These are phyloP conservation scores for Chymomyza costata DNA, from an alignment of 1,140 invertebrate genomes.

Conservation along the genomic window DNA sequence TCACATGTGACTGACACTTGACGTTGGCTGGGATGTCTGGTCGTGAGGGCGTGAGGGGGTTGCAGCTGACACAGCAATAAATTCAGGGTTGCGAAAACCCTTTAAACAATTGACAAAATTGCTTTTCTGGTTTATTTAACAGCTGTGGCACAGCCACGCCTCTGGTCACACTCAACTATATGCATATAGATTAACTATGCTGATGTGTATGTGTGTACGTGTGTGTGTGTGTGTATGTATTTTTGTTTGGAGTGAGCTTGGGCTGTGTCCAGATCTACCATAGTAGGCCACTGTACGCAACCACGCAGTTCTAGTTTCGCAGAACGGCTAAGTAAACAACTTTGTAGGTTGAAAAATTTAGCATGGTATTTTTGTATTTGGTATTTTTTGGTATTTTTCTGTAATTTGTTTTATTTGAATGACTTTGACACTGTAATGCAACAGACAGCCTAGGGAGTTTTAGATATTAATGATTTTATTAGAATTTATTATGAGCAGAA, in stretches of 20 bases:
- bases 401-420: slow-evolving; percentile 26
- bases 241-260: slow-evolving; percentile 6
- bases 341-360: slow-evolving; percentile 20
- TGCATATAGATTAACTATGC: slow-evolving; percentile 15
- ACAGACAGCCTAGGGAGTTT: too few species aligned
- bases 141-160: slow-evolving; percentile 3
- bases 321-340: slow-evolving; percentile 25
- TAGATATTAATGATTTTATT: too few species aligned
- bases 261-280: slow-evolving; percentile 74
- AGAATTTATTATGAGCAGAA: too few species aligned
- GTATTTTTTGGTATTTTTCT: slow-evolving; percentile 18
- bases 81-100: slow-evolving; percentile 29
- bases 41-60: background rate
- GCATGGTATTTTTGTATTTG: slow-evolving; percentile 15
- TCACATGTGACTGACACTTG: slow-evolving; percentile 31
- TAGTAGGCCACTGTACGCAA: slow-evolving; percentile 75
- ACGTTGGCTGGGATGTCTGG: slow-evolving; percentile 8
- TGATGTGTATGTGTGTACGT: slow-evolving; percentile 12
- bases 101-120: slow-evolving; percentile 44
- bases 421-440: too few species aligned
- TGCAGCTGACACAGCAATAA: slow-evolving; percentile 33
- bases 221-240: slow-evolving; percentile 12
- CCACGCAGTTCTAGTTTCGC: slow-evolving; percentile 67
- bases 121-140: slow-evolving; percentile 38
- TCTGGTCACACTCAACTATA: slow-evolving; percentile 24